Percentiles rank a stretch among this genome's conserved stretches.
Conservation (phyloP, 2,888 invertebrate genomes). For the Sericinus montela region DNA sequence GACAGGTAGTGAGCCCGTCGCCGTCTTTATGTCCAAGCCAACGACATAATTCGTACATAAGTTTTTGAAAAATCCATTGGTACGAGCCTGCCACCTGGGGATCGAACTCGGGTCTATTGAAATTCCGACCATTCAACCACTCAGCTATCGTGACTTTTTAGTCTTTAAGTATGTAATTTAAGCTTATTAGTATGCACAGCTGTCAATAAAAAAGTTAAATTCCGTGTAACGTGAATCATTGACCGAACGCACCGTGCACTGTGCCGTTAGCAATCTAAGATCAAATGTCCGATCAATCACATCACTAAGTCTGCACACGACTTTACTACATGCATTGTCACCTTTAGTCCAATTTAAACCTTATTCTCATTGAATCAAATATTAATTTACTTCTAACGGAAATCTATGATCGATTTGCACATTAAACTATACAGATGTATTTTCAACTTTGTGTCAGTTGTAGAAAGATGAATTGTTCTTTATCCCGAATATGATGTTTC, state of each 20-base stretch:
- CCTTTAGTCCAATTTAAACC: not conserved
- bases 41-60: too few species aligned
- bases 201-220: conserved; percentile 3
- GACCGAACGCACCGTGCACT: not conserved
- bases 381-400: not conserved
- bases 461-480: conserved; percentile 14
- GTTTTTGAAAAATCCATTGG: too few species aligned
- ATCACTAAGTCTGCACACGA: conserved; percentile 19
- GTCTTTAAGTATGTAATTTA: too few species aligned
- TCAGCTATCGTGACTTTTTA: too few species aligned
- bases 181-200: not conserved
- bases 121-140: too few species aligned
- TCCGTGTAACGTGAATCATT: conserved; percentile 11
- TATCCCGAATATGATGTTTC: not conserved
- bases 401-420: not conserved
- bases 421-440: conserved; percentile 3
- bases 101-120: too few species aligned
- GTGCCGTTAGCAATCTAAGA: conserved; percentile 21
- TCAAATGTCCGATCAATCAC: conserved; percentile 11
- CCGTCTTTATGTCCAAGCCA: too few species aligned
- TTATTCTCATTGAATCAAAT: not conserved
- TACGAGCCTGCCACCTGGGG: too few species aligned
- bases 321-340: conserved; percentile 1
- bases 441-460: conserved; percentile 10
- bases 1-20: too few species aligned